Conservation (phyloP, 2,113 vertebrate species). For the Piprites chloris region DNA sequence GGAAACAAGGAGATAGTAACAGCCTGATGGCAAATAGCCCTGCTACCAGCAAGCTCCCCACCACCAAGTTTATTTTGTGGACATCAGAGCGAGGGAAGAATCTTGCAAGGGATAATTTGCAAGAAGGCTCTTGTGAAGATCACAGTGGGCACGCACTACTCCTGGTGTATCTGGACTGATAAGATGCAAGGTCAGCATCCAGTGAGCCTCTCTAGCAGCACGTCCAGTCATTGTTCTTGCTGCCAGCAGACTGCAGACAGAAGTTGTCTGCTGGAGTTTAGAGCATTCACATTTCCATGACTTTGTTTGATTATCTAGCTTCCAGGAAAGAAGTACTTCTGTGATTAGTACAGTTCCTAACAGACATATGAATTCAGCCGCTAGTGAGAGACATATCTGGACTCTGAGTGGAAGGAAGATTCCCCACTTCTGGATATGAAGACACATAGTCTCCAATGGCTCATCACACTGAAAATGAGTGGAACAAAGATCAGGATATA, state of each 20-base stretch:
- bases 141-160: background rate
- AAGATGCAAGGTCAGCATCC: background rate
- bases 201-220: background rate
- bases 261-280: background rate
- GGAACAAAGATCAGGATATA: background rate
- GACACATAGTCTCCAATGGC: background rate
- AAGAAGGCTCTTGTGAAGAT: background rate
- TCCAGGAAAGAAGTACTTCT: background rate
- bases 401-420: background rate
- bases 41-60: background rate
- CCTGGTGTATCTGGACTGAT: background rate
- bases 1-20: background rate
- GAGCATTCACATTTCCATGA: background rate
- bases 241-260: background rate
- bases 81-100: background rate
- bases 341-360: background rate
- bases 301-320: background rate
- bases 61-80: background rate
- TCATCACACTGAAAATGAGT: background rate
- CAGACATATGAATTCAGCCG: background rate
- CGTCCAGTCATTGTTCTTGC: background rate
- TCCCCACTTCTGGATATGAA: background rate
- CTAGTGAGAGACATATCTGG: background rate
- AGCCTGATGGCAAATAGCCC: background rate
- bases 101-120: background rate